phyloP scores from a whole-genome alignment of 2,888 invertebrate species.

The Plebejus argus region DNA sequence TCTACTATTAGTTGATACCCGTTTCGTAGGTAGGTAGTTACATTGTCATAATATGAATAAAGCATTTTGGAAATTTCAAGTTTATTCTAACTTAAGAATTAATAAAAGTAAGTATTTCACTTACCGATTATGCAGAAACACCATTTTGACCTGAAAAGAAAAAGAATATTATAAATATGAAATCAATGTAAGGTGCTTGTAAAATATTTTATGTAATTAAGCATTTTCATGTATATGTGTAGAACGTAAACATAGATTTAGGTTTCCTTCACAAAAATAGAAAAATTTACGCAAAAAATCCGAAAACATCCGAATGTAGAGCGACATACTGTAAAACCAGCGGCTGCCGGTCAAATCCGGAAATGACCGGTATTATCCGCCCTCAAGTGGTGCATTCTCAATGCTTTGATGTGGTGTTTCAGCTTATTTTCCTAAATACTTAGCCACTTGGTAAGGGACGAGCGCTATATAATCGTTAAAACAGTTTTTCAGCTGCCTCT shows the following conservation, averaged over 20 bases:
- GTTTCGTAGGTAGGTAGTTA: too few relatives aligned
- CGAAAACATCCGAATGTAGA: conserved; percentile 9
- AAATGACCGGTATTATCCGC: conserved; percentile 43
- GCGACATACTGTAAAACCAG: conserved; percentile 42
- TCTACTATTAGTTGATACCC: too few relatives aligned
- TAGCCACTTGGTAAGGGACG: conserved; percentile 10
- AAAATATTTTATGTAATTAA: not conserved
- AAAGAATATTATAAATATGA: not conserved
- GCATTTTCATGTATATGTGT: too few relatives aligned
- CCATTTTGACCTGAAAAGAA: not conserved
- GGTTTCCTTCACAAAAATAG: not conserved
- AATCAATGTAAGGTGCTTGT: not conserved
- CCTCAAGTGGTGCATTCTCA: conserved; percentile 42
- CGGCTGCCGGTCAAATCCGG: conserved; percentile 48
- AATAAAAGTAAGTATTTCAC: too few relatives aligned
- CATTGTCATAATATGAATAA: too few relatives aligned
- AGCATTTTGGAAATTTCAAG: too few relatives aligned
- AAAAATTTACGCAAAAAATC: not conserved
- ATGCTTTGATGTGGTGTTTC: conserved; percentile 32
- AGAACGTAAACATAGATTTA: not conserved
- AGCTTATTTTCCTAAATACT: conserved; percentile 29
- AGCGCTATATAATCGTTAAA: not conserved
- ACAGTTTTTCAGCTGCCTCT: conserved; percentile 2
- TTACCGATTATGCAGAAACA: not conserved
- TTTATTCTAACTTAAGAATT: too few relatives aligned